Evolutionary conservation across 2,888 invertebrate species (phyloP), one percentile per base, ranked within the genome.

Genomic region (Pyrochroa serraticornis): DNA sequence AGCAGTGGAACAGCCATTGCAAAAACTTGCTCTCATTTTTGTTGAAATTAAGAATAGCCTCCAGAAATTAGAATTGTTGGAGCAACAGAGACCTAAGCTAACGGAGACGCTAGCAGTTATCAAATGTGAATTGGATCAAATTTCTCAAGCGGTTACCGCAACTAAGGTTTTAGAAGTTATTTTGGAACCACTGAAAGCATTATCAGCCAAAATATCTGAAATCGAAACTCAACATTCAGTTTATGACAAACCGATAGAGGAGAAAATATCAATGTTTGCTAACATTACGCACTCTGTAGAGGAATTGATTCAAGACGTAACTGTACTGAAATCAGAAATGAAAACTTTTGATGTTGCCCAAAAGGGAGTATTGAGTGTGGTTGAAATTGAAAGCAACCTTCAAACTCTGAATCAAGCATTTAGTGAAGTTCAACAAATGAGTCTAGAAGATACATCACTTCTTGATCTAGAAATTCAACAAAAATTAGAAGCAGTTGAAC

Each of bases 311-410:
- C 3, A 56, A 39, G 41, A 55, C 1, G 14, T 55, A 22, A 31
- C 42, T 13, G 38, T 43, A 6, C 13, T 55, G 2, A 35, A 32
- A 43, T 9, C 33, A 6, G 14, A 36, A 32, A 6, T 49, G 1
- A 6, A n/a, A 12, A 37, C 48, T 7, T 6, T 36, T 10, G 37
- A 6, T 8, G 22, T n/a, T 33, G 54, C 66, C 30, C 67, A 68
- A 37, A 45, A 64, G 52, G 68, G 56, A 6, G 44, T 66, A 12
- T 33, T 62, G 7, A 60, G 56, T 14, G 34, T 71, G 9, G 45
- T 58, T 22, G 62, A 66, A 52, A 30, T 63, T n/a, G 58, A 53
- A 47, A 50, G 57, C 14, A 36, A 51, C 14, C 10, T 51, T 9
- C 1, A 12, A 6, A 30, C 22, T n/a, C 35, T 51, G 22, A 8